Evolutionary conservation across 2,888 invertebrate species (phyloP).

Genomic region (Esperia sulphurella): DNA sequence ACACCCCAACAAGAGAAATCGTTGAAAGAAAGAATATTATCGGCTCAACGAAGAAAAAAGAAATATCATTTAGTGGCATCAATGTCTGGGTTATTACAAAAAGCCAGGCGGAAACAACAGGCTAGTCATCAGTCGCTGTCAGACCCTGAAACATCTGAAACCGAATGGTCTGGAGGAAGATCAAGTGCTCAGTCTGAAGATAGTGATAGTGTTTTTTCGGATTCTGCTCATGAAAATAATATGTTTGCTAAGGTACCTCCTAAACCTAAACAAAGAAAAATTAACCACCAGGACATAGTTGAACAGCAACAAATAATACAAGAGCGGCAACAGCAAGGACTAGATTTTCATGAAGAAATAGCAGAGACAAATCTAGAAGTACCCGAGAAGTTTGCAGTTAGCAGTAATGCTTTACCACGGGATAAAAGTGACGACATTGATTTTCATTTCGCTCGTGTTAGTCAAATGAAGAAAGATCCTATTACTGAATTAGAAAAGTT

Average conservation of each 20-base stretch:
- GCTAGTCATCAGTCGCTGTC: conserved; percentile 83
- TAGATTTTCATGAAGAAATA: conserved; percentile 55
- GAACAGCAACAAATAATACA: conserved; percentile 72
- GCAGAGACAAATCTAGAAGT: conserved; percentile 55
- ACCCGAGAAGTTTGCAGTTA: conserved; percentile 43
- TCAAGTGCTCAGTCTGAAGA: conserved; percentile 87
- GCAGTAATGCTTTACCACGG: conserved; percentile 44
- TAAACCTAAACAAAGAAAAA: conserved; percentile 66
- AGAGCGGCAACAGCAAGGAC: conserved; percentile 67
- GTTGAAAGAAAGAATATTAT: conserved; percentile 66
- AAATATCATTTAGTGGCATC: conserved; percentile 90
- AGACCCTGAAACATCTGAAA: conserved; percentile 88
- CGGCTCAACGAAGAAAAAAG: conserved; percentile 83
- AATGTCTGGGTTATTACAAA: conserved; percentile 90
- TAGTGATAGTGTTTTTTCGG: conserved; percentile 86
- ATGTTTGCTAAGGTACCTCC: conserved; percentile 82
- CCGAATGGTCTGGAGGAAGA: conserved; percentile 81
- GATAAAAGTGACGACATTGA: conserved; percentile 75
- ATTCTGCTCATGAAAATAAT: conserved; percentile 80
- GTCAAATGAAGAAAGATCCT: conserved; percentile 73
- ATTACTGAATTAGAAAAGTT: conserved; percentile 73
- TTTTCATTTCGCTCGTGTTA: conserved; percentile 75
- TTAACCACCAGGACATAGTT: conserved; percentile 70
- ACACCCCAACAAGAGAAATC: conserved; percentile 68
- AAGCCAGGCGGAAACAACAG: conserved; percentile 86